A percentile compares a stretch with the other conserved stretches of the same genome.
phyloP scores from a whole-genome alignment of 2,113 vertebrate genomes.

The Sorex fumeus region DNA sequence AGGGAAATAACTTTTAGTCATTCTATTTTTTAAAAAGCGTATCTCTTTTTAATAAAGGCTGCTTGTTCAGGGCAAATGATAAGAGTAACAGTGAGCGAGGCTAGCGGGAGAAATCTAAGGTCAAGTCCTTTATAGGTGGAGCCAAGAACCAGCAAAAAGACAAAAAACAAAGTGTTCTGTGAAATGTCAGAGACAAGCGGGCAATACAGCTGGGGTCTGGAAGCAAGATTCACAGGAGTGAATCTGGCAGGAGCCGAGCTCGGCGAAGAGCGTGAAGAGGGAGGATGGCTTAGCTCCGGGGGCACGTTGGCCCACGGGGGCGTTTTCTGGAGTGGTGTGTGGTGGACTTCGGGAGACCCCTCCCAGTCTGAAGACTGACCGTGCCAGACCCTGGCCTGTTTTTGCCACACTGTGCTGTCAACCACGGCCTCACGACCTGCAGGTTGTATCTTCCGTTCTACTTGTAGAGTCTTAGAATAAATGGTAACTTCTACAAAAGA shows the following conservation, averaged over 20 bases:
- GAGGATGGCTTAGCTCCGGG: neutral
- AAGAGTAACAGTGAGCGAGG: neutral
- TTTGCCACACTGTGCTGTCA: no score
- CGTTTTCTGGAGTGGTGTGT: no score
- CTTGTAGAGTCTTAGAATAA: conserved; percentile 3
- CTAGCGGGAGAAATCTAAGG: neutral
- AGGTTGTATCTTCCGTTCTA: no score
- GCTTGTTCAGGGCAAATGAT: neutral
- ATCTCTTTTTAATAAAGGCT: neutral
- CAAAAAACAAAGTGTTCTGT: neutral
- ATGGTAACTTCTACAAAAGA: neutral
- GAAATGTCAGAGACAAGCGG: neutral
- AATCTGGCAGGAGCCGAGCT: neutral
- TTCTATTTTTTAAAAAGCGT: neutral
- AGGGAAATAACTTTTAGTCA: neutral
- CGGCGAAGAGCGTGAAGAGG: neutral
- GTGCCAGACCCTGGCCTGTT: no score
- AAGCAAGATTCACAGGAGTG: neutral
- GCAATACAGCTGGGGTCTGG: neutral
- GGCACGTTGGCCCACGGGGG: neutral
- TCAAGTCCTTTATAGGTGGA: neutral
- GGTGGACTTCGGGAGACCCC: no score
- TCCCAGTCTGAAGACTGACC: no score
- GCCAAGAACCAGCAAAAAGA: neutral
- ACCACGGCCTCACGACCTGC: no score